Base-by-base conservation (phyloP, 2,797 vertebrate genomes). In the Chloroceryle inda region DNA sequence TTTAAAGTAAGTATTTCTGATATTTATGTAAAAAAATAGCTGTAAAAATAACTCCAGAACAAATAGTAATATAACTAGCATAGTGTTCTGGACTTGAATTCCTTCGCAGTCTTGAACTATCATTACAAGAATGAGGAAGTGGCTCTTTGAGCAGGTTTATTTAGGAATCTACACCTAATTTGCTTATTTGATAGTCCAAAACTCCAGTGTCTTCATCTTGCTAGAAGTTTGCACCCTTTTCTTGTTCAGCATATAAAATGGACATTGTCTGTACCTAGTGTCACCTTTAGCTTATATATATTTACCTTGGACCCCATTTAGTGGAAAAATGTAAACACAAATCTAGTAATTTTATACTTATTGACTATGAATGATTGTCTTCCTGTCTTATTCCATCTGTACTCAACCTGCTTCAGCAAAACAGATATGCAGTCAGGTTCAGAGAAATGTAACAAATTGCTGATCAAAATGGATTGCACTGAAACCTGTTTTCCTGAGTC, bases 341-440 rank as follows among this genome's bases (percentile, higher is more conserved):
- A 58, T 47, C 1, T 16, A 40, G 37, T 85, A 2, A 38, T 56
- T 76, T 89, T 77, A 11, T 79, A 29, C 13, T 66, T 85, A 37
- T 0, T 31, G 52, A 16, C 8, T 64, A 1, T 58, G 7, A 3
- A 7, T 38, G 0, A 47, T 67, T 77, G 35, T 80, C 23, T 88
- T 89, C 29, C 13, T 66, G 52, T 38, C 76, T 87, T 35, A 66
- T 90, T 63, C 73, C 42, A 80, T 88, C 77, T 76, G 42, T 91
- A 55, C 59, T 88, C 78, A 66, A 88, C 50, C 58, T 93, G 62
- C 83, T 91, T 88, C 76, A 68, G 50, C 38, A 86, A 49, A 86
- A 68, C 58, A 89, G 89, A 75, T 92, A 73, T 82, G 23, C 69
- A 49, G 50, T 73, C 27, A 74, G 56, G 45, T 85, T 79, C 55